Evolutionary conservation across 2,113 vertebrate species (phyloP), one percentile per base, ranked within the genome.

Genomic region (Addax nasomaculatus): DNA sequence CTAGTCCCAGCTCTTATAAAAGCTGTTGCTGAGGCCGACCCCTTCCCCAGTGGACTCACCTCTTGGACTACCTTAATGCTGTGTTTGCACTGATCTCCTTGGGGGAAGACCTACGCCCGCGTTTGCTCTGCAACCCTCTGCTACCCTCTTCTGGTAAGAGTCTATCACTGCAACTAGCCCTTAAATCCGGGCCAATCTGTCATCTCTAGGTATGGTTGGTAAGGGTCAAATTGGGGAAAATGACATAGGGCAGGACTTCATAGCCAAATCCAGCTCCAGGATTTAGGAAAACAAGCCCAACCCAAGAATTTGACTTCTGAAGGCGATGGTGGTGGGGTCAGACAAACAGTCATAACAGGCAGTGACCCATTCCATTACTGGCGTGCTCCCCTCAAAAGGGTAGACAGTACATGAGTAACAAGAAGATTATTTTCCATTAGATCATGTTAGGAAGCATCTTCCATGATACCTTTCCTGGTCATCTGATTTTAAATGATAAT

Each of bases 111-210:
- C 30, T 47, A 30, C 1, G 9, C 15, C 17, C 2, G 14, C 13
- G 93, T 29, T 84, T 95, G 84, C 97, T 97, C 95, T 62, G 83
- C 55, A 95, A 95, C 97, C 85, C 89, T 98, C 95, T 98, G 97
- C 98, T 98, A 83, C 97, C 98, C 98, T 98, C 98, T 98, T 51
- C 97, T 97, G 98, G 98, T 94, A 1, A 43, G 57, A 86, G 25
- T 73, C 8, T n/a, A 76, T 83, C 86, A 97, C 85, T 98, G 94
- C 98, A 97, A 45, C 19, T 89, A 93, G 58, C n/a, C 64, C 89
- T 94, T 85, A 70, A 81, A 16, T 70, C 16, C 8, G 13, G 10
- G 43, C 29, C 6, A 60, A 1, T 13, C 6, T 60, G 6, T 25
- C 5, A 15, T 76, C 23, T 49, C 7, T 7, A 51, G 27, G 36